Percentiles rank a stretch among this genome's conserved stretches.
Conservation (phyloP, 2,888 invertebrate genomes). For the Apodemia arnacis region DNA sequence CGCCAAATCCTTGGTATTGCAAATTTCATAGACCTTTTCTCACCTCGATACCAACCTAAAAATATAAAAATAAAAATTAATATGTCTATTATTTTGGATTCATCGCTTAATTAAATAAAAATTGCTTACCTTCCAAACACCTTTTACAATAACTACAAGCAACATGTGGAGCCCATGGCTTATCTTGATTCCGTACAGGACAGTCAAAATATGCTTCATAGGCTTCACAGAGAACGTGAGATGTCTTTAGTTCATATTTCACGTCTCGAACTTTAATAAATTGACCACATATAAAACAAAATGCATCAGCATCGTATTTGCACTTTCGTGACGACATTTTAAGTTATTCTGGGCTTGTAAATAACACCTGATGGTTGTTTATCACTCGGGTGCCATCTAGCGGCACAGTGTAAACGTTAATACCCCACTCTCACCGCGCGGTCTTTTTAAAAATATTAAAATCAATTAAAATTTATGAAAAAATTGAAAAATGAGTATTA, state of each 20-base stretch:
- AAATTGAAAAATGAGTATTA: conserved; percentile 63
- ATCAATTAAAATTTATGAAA: conserved; percentile 62
- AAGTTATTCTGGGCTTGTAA: conserved; percentile 68
- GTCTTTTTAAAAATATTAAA: conserved; percentile 70
- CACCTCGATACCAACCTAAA: conserved; percentile 67
- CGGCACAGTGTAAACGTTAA: conserved; percentile 75
- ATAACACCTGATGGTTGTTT: conserved; percentile 75
- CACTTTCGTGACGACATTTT: conserved; percentile 72
- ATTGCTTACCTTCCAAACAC: conserved; percentile 63
- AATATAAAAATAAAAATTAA: conserved; percentile 63
- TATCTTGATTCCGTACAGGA: conserved; percentile 66
- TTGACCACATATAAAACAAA: conserved; percentile 69
- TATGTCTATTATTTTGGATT: conserved; percentile 60
- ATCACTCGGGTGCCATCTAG: conserved; percentile 76
- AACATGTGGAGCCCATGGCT: conserved; percentile 62
- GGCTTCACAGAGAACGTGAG: conserved; percentile 62
- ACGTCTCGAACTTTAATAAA: conserved; percentile 74
- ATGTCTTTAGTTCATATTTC: conserved; percentile 72
- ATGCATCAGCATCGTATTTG: conserved; percentile 74
- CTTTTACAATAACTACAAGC: conserved; percentile 67
- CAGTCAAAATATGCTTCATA: conserved; percentile 67
- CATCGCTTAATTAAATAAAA: conserved; percentile 60
- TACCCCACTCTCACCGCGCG: conserved; percentile 66
- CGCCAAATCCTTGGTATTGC: conserved; percentile 75
- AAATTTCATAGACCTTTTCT: conserved; percentile 66